Base-by-base conservation (phyloP, 2,113 vertebrate species). In the Sturnus vulgaris region DNA sequence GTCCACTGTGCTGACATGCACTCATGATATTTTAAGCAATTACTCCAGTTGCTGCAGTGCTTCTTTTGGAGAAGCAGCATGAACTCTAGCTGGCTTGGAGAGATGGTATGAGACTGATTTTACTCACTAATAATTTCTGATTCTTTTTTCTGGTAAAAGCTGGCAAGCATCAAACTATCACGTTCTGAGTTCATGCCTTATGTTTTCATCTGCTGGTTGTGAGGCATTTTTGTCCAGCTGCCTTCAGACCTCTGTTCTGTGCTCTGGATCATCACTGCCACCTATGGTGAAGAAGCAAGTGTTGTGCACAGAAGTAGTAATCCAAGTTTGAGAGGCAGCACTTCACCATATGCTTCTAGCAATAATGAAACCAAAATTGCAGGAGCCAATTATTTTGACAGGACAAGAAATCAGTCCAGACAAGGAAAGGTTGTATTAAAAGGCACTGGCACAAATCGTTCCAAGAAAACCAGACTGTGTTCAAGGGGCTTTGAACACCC, bases 401-500 rank as follows among this genome's bases (percentile, higher is more conserved):
- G 39, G 18, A 22, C 1, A 3, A 77, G 71, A 59, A 35, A 70
- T 55, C 30, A 52, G 44, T 40, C 11, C 1, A 6, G 49, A 50
- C 23, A 16, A 56, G 10, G 30, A 82, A 84, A 66, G 15, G 5
- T 22, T 71, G 11, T 80, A 6, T 59, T 42, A 22, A 69, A 59
- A 88, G 35, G 17, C 11, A 40, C 6, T 1, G 3, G 27, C 6
- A 28, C 24, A 82, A 80, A 73, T 47, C 0, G 0, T 55, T 77
- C 24, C 2, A 11, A 60, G 42, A 49, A 73, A 90, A 88, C 15
- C 35, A 85, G 27, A 15, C 21, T 55, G 28, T 1, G 1, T 56
- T 73, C 71, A 10, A 3, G 39, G 39, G 33, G 2, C 27, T 90
- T 86, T 0, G 0, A 77, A 75, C 17, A 44, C 19, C 28, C 37